These are phyloP conservation scores for Tinamus guttatus DNA, from an alignment of 2,113 vertebrate species.

Conservation along the genomic window DNA sequence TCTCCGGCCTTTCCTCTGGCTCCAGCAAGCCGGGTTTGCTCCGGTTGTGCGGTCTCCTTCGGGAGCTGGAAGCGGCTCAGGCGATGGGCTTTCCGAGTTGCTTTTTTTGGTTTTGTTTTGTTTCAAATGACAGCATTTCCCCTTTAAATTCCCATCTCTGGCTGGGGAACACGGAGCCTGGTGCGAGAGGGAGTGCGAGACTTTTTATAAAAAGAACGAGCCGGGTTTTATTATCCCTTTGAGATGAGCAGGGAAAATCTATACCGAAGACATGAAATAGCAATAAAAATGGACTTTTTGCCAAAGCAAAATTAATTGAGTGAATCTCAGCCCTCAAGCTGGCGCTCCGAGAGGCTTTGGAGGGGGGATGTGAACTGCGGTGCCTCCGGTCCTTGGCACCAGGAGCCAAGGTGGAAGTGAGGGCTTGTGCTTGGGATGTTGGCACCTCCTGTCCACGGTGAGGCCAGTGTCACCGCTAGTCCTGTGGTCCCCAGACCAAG, in stretches of 20 bases:
- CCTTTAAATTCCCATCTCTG: constrained; percentile 63
- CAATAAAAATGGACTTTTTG: constrained; percentile 78
- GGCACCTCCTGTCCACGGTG: neutral
- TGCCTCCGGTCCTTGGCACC: neutral
- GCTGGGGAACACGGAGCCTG: constrained; percentile 66
- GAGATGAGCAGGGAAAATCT: constrained; percentile 80
- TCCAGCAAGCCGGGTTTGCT: neutral
- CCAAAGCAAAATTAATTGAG: constrained; percentile 79
- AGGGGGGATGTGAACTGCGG: constrained; percentile 55
- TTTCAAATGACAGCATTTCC: constrained; percentile 64
- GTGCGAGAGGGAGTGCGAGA: constrained; percentile 72
- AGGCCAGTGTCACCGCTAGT: neutral
- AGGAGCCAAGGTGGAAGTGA: neutral
- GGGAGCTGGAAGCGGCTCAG: constrained; percentile 41
- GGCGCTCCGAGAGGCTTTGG: constrained; percentile 61
- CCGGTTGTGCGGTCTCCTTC: constrained; percentile 22
- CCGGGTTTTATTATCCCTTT: constrained; percentile 77
- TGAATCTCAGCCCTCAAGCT: constrained; percentile 66
- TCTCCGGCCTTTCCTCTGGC: neutral
- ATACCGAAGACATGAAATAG: constrained; percentile 77
- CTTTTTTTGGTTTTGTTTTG: constrained; percentile 60
- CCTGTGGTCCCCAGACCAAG: neutral
- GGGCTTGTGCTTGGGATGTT: neutral
- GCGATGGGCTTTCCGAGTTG: constrained; percentile 49
- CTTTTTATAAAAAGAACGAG: constrained; percentile 71